phyloP scores from a whole-genome alignment of 2,797 vertebrate species.

The Sebastes iracundus region DNA sequence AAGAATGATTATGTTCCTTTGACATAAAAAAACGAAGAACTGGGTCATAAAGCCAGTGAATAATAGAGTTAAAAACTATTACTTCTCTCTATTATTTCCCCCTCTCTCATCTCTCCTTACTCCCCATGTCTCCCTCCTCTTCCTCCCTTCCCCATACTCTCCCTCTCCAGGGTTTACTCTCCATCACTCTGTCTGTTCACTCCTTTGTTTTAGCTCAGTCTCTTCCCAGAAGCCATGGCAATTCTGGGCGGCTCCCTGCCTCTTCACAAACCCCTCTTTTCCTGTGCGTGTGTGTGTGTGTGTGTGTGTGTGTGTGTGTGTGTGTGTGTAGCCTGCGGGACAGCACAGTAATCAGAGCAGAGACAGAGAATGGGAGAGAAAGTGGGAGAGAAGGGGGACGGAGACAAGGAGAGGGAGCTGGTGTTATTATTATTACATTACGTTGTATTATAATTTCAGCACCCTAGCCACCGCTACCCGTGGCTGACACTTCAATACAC shows the following conservation, averaged over 20 bases:
- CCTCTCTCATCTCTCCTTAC: neutral
- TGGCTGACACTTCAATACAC: constrained; percentile 17
- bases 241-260: constrained; percentile 26
- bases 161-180: constrained; percentile 36
- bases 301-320: constrained; percentile 1
- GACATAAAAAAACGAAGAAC: neutral
- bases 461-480: constrained; percentile 4
- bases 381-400: constrained; percentile 25
- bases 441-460: constrained; percentile 55
- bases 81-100: neutral
- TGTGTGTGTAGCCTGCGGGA: constrained; percentile 33
- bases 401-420: constrained; percentile 21
- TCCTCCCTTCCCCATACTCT: neutral
- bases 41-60: neutral
- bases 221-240: constrained; percentile 45
- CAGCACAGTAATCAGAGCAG: constrained; percentile 51
- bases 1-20: neutral
- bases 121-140: neutral
- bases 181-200: constrained; percentile 37
- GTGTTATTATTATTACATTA: constrained; percentile 58
- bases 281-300: constrained; percentile 1
- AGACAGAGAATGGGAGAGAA: constrained; percentile 22
- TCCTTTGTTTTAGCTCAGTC: constrained; percentile 38
- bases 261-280: constrained; percentile 19
- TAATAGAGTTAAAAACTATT: neutral